Conservation (phyloP, 92 coral and sea anemone genomes). For the Paragorgia papillata region DNA sequence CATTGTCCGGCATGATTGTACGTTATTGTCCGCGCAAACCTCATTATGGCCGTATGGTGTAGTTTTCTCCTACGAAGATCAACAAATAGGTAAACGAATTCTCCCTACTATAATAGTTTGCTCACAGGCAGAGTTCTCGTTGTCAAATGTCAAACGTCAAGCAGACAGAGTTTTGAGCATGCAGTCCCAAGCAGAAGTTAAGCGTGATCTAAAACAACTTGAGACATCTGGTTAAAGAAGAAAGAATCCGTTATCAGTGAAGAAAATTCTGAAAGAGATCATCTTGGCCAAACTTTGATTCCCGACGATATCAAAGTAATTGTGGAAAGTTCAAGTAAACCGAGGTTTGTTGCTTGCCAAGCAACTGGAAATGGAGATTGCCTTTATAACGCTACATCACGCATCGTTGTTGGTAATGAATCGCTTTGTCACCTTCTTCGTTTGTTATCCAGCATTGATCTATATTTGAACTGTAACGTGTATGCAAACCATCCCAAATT, state of each 20-base stretch:
- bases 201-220: too few species aligned
- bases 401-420: constrained; percentile 51
- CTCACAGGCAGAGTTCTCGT: too few species aligned
- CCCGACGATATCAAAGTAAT: not conserved
- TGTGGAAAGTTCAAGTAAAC: not conserved
- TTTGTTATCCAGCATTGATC: constrained; percentile 46
- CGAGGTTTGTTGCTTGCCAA: constrained; percentile 37
- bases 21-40: too few species aligned
- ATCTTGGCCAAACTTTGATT: not conserved
- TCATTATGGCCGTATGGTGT: too few species aligned
- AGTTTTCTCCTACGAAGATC: too few species aligned
- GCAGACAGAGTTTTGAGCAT: too few species aligned
- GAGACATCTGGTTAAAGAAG: not conserved
- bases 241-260: not conserved
- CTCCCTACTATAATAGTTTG: too few species aligned
- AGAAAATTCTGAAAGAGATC: not conserved
- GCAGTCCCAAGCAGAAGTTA: too few species aligned
- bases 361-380: constrained; percentile 51
- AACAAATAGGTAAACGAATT: too few species aligned
- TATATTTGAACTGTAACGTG: constrained; percentile 39
- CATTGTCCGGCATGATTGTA: too few species aligned
- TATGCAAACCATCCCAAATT: constrained; percentile 47
- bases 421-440: constrained; percentile 49
- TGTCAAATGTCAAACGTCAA: too few species aligned
- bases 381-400: constrained; percentile 50